Conservation (phyloP, 2,113 vertebrate genomes). For the Phycodurus eques region DNA sequence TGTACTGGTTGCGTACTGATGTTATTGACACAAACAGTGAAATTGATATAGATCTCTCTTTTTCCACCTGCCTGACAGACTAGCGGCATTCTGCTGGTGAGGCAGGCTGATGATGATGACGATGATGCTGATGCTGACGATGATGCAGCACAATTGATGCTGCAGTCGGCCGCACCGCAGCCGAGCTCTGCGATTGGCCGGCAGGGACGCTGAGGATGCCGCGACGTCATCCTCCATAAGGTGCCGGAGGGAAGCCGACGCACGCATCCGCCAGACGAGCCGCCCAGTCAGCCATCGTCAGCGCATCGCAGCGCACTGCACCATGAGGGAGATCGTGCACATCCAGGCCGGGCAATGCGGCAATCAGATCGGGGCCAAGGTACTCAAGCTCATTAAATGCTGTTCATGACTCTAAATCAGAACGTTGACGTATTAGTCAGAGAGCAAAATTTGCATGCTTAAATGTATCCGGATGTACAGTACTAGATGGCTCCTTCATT, state of each 20-base stretch:
- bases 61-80: background rate
- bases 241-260: constrained; percentile 22
- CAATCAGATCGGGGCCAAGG: constrained; percentile 96
- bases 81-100: background rate
- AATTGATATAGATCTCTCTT: background rate
- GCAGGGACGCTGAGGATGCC: constrained; percentile 32
- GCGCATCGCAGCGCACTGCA: constrained; percentile 19
- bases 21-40: too few relatives aligned
- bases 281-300: background rate
- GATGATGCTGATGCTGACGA: constrained; percentile 21
- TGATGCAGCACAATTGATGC: constrained; percentile 52
- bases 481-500: background rate
- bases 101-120: background rate
- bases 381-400: constrained; percentile 39
- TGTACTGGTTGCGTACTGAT: too few relatives aligned
- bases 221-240: constrained; percentile 50
- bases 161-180: constrained; percentile 68
- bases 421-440: background rate
- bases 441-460: background rate
- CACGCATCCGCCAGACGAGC: background rate
- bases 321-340: constrained; percentile 96
- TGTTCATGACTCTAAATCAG: background rate
- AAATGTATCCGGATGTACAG: too few relatives aligned
- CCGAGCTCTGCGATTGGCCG: constrained; percentile 62
- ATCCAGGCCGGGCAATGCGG: constrained; percentile 97